Percentiles rank a stretch among this genome's conserved stretches.
Evolutionary conservation across 2,797 vertebrate genomes (phyloP).

Genomic region (Rhincodon typus): DNA sequence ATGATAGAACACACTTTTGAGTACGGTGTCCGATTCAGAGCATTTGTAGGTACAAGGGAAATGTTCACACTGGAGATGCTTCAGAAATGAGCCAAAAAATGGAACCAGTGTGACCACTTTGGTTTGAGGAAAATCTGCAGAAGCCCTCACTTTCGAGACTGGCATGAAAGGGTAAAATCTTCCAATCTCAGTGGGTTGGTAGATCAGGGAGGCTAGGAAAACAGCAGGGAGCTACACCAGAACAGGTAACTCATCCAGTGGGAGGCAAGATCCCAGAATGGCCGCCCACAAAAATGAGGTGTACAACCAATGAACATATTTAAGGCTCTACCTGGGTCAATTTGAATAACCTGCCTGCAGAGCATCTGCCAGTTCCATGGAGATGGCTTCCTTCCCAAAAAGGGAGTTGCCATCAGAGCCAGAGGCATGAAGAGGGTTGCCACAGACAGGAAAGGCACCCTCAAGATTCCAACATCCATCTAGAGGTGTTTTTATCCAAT

Average conservation of each 20-base stretch:
- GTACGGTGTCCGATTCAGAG: neutral
- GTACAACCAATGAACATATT: too few relatives aligned
- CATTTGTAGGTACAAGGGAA: neutral
- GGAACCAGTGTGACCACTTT: neutral
- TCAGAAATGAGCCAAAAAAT: neutral
- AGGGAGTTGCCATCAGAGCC: neutral
- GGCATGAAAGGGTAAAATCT: neutral
- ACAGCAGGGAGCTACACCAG: neutral
- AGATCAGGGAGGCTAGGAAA: neutral
- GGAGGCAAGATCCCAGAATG: neutral
- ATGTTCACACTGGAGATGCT: neutral
- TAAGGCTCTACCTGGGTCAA: too few relatives aligned
- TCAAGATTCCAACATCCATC: too few relatives aligned
- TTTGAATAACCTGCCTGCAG: too few relatives aligned
- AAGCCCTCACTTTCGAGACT: neutral
- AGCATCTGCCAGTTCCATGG: neutral
- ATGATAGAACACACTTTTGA: neutral
- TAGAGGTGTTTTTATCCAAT: neutral
- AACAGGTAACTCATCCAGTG: neutral
- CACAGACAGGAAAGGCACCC: too few relatives aligned
- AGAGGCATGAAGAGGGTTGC: neutral
- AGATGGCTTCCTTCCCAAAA: neutral
- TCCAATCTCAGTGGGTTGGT: neutral
- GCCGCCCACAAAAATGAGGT: neutral
- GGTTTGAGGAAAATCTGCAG: neutral